A percentile compares a stretch with the other conserved stretches of the same genome.
Conservation (phyloP, 2,888 invertebrate genomes). For the Metalampra italica region DNA sequence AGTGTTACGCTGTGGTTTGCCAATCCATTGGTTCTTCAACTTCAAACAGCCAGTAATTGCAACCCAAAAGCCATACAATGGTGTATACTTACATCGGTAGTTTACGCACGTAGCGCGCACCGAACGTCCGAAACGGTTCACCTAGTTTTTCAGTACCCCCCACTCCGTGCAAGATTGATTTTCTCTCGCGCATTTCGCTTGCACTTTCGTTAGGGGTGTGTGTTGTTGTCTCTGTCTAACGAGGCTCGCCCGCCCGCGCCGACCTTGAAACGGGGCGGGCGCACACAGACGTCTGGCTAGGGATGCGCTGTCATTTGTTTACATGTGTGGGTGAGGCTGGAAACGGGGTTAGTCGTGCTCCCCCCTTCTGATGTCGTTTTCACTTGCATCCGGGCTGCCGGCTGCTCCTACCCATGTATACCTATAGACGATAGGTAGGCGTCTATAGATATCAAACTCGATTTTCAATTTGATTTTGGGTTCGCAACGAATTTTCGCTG, state of each 20-base stretch:
- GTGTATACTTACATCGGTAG: conserved; percentile 25
- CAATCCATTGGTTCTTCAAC: background rate
- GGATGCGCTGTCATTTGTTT: conserved; percentile 47
- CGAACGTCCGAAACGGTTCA: conserved; percentile 57
- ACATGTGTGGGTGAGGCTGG: conserved; percentile 29
- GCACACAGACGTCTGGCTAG: conserved; percentile 44
- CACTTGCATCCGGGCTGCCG: conserved; percentile 69
- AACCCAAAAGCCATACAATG: conserved; percentile 12
- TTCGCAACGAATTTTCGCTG: conserved; percentile 40
- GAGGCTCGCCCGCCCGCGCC: conserved; percentile 33
- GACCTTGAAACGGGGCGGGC: conserved; percentile 68
- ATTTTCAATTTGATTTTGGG: conserved; percentile 61
- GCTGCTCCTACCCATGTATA: conserved; percentile 2
- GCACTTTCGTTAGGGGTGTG: conserved; percentile 62
- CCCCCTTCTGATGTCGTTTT: conserved; percentile 49
- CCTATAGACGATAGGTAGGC: conserved; percentile 6
- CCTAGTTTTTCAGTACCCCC: conserved; percentile 68
- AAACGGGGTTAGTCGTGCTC: conserved; percentile 68
- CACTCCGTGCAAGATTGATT: conserved; percentile 76
- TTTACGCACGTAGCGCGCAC: conserved; percentile 37
- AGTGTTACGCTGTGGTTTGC: background rate
- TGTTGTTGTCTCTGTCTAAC: conserved; percentile 49
- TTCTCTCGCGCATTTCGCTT: conserved; percentile 72
- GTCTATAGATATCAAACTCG: conserved; percentile 17
- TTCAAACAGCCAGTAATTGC: conserved; percentile 25